Conservation (phyloP, 37 sponge, comb jelly and placozoan genomes). For the Mnemiopsis leidyi region DNA sequence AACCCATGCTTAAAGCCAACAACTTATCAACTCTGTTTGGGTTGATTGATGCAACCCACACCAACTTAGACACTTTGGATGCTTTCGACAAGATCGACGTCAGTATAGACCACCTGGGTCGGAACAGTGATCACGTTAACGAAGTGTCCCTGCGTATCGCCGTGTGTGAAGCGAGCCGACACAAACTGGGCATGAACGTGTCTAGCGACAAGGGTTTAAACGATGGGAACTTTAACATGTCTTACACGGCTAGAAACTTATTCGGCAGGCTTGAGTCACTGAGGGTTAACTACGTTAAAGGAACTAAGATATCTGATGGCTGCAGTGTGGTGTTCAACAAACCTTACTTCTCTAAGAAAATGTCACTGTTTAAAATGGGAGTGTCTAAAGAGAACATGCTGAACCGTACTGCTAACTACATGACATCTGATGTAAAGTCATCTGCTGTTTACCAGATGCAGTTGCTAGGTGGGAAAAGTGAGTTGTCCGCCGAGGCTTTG, state of each 20-base stretch:
- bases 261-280: constrained; percentile 10
- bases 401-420: constrained; percentile 5
- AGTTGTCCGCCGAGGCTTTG: background rate
- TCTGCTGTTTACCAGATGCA: background rate
- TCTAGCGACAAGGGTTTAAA: background rate
- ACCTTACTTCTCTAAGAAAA: background rate
- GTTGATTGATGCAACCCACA: background rate
- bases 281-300: background rate
- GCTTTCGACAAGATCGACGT: constrained; percentile 14
- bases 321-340: background rate
- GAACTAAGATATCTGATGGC: constrained; percentile 41
- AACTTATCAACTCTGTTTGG: background rate
- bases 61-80: background rate
- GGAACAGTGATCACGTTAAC: background rate
- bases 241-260: background rate
- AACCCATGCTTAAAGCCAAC: background rate
- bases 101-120: constrained; percentile 8
- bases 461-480: background rate
- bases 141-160: background rate
- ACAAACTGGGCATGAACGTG: background rate
- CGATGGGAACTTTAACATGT: background rate
- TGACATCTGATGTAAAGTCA: background rate
- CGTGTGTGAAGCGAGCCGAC: background rate
- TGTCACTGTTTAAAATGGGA: background rate
- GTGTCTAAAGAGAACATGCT: background rate